Base-by-base conservation (phyloP, 2,797 vertebrate species). In the Agapornis canus region DNA sequence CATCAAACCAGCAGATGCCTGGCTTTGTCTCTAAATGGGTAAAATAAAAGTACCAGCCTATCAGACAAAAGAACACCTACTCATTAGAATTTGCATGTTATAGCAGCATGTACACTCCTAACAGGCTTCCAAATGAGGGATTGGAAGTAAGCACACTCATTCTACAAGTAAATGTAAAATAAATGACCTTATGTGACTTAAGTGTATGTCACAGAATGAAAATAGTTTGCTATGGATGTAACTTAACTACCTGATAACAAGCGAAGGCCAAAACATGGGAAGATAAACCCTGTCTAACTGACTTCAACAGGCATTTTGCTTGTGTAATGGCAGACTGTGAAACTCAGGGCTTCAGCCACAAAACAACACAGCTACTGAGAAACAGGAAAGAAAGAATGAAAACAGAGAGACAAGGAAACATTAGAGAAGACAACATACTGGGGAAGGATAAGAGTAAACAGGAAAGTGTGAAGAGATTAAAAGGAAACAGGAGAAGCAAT, bases 11-110 rank as follows among this genome's bases (percentile, higher is more conserved):
- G 89, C 47, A 66, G 89, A 95, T 94, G 96, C 86, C 81, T 91
- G 95, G 91, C 91, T 94, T 95, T 97, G 78, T 86, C 91, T 97
- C 97, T 89, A 96, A 97, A 97, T 49, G 60, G 82, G n/a, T 92
- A 90, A 96, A 97, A 96, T 93, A 92, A 87, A 96, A 96, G 61
- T 89, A 94, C 89, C 94, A 94, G 92, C 63, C 86, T 64, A 91
- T 81, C 85, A 94, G 82, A 95, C 29, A 76, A 86, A 69, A 96
- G 94, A 71, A 61, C 49, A 93, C 63, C 92, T 91, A 56, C 68
- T 89, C 49, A 89, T 90, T 94, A 95, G 31, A 94, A 96, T 91
- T 90, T 93, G 75, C 77, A 81, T 51, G 39, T 72, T 93, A 83
- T 54, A 97, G 94, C 94, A 95, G 86, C 85, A 86, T 82, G 76